Evolutionary conservation across 1,140 invertebrate genomes (phyloP), one percentile per base, ranked within the genome.

Genomic region (Dreissena rostriformis): DNA sequence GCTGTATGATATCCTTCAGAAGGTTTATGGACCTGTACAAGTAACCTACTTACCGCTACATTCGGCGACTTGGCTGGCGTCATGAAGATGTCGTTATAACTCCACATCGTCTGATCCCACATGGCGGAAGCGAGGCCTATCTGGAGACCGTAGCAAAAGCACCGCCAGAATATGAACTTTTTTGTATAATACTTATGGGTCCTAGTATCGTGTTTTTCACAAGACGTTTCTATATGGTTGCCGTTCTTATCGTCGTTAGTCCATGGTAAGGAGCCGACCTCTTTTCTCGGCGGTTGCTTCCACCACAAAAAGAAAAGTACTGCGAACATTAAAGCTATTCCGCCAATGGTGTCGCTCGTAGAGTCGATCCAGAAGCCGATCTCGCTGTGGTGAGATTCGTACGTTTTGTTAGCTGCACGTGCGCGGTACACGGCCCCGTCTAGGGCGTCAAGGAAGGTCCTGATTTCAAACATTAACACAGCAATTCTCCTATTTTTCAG

Each of bases 371-470:
- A 89, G 74, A 91, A 93, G n/a, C 92, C 92, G 10, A 87, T 74
- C 11, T 89, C 89, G n/a, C 79, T 75, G 51, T 90, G 85, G 52
- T 91, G 81, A 11, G 92, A 93, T 55, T 87, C 87, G 67, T 91
- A 92, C n/a, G 81, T 51, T 39, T 88, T 86, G 1, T 89, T 86
- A 15, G 82, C 65, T 49, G 88, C 85, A 29, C 87, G 88, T 22
- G 87, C 88, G 15, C 92, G 80, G 68, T 89, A 92, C 55, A 93
- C 90, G 8, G 92, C 90, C 1, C 92, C 92, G 67, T 93, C 92
- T 66, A 92, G 88, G 17, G 89, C 87, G 79, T 93, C 92, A 51
- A 93, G 82, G 85, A 90, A 92, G 15, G 87, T 87, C 26, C 92
- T 71, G 17, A 93, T 81, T 83, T 92, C 82, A 85, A 88, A 93